Evolutionary conservation across 2,797 vertebrate genomes (phyloP), one percentile per base, ranked within the genome.

Genomic region (Silurus lanzhouensis): DNA sequence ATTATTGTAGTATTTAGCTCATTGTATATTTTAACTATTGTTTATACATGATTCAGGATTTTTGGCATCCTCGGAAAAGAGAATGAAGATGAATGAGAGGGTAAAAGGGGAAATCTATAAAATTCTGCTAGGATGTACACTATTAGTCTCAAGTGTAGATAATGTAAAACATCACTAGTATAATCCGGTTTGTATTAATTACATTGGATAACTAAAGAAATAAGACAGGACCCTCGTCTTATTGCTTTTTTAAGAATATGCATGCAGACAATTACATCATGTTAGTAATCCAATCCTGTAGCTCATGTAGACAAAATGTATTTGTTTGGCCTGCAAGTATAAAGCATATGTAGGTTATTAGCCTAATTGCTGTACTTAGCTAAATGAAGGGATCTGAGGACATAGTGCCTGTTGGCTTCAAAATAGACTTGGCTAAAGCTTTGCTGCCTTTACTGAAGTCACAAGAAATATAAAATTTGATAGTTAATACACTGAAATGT

Each of bases 341-440:
- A 57, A 55, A 48, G 46, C 70, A 61, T 85, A 81, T 83, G 27
- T 85, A 86, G 83, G 86, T 83, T 71, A 86, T 87, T 88, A 86
- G 71, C 66, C 70, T 88, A 90, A 90, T 87, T 82, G 83, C 52
- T 81, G 66, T 83, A 77, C 84, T 90, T 81, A 86, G 86, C 25
- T 66, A 86, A 88, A 85, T 87, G 81, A 88, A 90, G 25, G 74
- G 52, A 74, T 25, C n/a, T 55, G 48, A 75, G 68, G 76, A 84
- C 68, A 78, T 27, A 8, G 70, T 81, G 75, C 80, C 76, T 4
- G 19, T 63, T 31, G 75, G 48, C 80, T 86, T n/a, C 25, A 55
- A 52, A 85, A 15, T 71, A 58, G 31, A 75, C 58, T 55, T 57
- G 46, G 78, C 27, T 6, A 27, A 60, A 74, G 22, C 60, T 66